phyloP scores from a whole-genome alignment of 2,888 invertebrate genomes.

The Agelastica alni region DNA sequence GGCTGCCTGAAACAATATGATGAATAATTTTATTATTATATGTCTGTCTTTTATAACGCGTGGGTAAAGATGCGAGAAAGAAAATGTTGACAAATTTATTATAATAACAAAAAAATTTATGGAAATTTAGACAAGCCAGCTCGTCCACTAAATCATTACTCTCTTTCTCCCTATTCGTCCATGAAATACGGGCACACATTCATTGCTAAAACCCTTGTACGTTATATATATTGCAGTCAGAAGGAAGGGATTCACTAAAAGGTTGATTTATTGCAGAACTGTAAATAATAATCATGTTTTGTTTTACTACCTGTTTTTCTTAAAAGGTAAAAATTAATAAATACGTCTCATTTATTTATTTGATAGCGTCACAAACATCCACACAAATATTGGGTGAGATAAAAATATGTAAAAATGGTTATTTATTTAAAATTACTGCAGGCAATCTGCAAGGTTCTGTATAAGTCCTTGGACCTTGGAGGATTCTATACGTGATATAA shows the following conservation, averaged over 20 bases:
- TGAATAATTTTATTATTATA: too few relatives aligned
- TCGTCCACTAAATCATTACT: neutral
- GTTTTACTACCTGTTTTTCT: neutral
- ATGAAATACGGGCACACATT: neutral
- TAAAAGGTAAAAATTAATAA: neutral
- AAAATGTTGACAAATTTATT: too few relatives aligned
- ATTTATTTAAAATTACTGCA: too few relatives aligned
- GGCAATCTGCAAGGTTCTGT: too few relatives aligned
- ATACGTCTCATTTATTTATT: neutral
- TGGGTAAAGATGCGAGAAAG: too few relatives aligned
- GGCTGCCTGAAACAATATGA: too few relatives aligned
- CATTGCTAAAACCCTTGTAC: neutral
- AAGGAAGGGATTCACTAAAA: neutral
- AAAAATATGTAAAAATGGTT: too few relatives aligned
- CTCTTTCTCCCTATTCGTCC: neutral
- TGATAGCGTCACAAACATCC: too few relatives aligned
- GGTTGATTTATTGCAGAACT: neutral
- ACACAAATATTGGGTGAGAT: too few relatives aligned
- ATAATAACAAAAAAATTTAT: neutral
- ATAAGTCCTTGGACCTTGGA: too few relatives aligned
- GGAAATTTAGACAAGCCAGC: neutral
- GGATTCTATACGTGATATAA: too few relatives aligned
- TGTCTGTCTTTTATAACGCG: too few relatives aligned
- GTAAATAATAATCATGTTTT: neutral
- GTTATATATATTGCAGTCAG: neutral